A percentile compares a stretch with the other conserved stretches of the same genome.
Conservation (phyloP, 2,113 vertebrate species). For the Uropsilus gracilis region DNA sequence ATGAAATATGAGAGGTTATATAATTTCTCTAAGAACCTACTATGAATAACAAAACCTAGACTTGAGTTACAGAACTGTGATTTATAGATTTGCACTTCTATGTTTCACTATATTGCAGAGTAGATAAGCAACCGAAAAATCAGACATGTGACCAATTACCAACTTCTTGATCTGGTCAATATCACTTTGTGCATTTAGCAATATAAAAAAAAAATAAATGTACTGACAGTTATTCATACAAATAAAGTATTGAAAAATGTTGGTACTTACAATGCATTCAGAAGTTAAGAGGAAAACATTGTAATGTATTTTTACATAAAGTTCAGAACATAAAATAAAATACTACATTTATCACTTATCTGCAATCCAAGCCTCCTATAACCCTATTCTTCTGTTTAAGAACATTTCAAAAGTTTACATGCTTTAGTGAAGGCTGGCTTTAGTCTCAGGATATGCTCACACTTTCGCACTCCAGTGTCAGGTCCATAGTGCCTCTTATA, state of each 20-base stretch:
- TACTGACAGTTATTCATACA: neutral
- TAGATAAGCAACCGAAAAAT: too few species aligned
- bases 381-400: neutral
- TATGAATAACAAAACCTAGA: neutral
- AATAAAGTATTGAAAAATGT: neutral
- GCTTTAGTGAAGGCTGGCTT: neutral
- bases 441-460: neutral
- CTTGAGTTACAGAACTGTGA: neutral
- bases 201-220: neutral
- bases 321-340: neutral
- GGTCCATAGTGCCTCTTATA: neutral
- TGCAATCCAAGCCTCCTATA: neutral
- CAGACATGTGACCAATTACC: neutral
- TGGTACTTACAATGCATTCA: neutral
- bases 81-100: neutral
- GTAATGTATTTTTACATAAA: neutral
- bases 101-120: neutral
- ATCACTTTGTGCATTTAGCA: too few species aligned
- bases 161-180: neutral
- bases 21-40: neutral
- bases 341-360: neutral
- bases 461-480: neutral
- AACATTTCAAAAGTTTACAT: neutral
- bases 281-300: neutral
- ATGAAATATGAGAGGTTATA: neutral